These are phyloP conservation scores for Zygogramma bicolorata DNA, from an alignment of 2,888 invertebrate species.

Conservation along the genomic window DNA sequence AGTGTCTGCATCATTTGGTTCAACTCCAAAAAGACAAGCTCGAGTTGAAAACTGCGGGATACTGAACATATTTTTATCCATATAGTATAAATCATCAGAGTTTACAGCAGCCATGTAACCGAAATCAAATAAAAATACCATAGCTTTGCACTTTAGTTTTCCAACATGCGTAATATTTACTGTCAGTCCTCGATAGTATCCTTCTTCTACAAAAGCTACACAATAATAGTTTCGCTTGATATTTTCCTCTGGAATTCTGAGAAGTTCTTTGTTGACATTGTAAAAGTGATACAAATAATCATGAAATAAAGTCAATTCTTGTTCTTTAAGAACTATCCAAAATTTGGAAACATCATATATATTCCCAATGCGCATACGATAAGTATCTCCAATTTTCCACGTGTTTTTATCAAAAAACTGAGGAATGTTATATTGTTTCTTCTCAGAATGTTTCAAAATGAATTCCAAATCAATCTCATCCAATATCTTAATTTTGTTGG, in stretches of 20 bases:
- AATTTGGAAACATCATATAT: slow-evolving; percentile 46
- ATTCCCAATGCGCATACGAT: slow-evolving; percentile 35
- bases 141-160: slow-evolving; percentile 5
- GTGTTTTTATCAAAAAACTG: slow-evolving; percentile 32
- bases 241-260: slow-evolving; percentile 29
- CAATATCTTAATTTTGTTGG: background rate
- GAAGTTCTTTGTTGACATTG: slow-evolving; percentile 20
- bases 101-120: slow-evolving; percentile 29
- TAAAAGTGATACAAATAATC: slow-evolving; percentile 34
- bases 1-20: slow-evolving; percentile 22
- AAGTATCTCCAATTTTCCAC: slow-evolving; percentile 38
- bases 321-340: slow-evolving; percentile 38
- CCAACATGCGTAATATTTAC: slow-evolving; percentile 32
- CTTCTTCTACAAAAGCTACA: slow-evolving; percentile 27
- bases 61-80: slow-evolving; percentile 32
- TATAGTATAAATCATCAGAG: slow-evolving; percentile 29
- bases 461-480: slow-evolving; percentile 27
- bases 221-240: slow-evolving; percentile 34
- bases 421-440: slow-evolving; percentile 35
- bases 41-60: slow-evolving; percentile 39
- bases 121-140: slow-evolving; percentile 41
- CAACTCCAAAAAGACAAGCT: slow-evolving; percentile 33
- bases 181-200: slow-evolving; percentile 37
- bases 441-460: slow-evolving; percentile 28
- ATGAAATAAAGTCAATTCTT: slow-evolving; percentile 37